Evolutionary conservation across 2,888 invertebrate species (phyloP).

Genomic region (Dynastes tityus): DNA sequence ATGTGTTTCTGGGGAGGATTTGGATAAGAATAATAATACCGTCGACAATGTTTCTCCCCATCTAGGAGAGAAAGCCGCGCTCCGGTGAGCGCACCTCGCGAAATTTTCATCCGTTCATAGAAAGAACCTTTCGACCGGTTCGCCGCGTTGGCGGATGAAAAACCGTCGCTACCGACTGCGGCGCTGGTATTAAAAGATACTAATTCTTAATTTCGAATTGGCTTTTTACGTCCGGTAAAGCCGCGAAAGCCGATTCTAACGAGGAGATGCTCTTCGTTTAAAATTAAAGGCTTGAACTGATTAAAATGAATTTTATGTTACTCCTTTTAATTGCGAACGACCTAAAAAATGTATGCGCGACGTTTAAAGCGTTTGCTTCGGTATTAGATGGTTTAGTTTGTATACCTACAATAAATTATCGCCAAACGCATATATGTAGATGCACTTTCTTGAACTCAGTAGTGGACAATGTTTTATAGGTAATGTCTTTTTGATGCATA

Average conservation of each 20-base stretch:
- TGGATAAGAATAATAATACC: conserved; percentile 33
- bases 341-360: too few relatives aligned
- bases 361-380: too few relatives aligned
- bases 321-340: not conserved
- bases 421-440: too few relatives aligned
- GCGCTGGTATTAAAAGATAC: conserved; percentile 33
- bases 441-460: too few relatives aligned
- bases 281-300: not conserved
- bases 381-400: too few relatives aligned
- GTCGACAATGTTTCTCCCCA: not conserved
- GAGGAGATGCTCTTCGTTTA: not conserved
- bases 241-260: not conserved
- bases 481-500: too few relatives aligned
- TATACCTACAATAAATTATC: too few relatives aligned
- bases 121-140: not conserved
- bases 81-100: not conserved
- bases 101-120: not conserved
- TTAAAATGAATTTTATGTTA: conserved; percentile 9
- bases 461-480: too few relatives aligned
- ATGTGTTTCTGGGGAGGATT: conserved; percentile 41
- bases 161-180: conserved; percentile 4
- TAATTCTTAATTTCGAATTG: conserved; percentile 41
- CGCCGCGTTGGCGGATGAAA: not conserved
- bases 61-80: too few relatives aligned
- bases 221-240: conserved; percentile 11